phyloP scores from a whole-genome alignment of 2,113 vertebrate species.

The Mesitornis unicolor region DNA sequence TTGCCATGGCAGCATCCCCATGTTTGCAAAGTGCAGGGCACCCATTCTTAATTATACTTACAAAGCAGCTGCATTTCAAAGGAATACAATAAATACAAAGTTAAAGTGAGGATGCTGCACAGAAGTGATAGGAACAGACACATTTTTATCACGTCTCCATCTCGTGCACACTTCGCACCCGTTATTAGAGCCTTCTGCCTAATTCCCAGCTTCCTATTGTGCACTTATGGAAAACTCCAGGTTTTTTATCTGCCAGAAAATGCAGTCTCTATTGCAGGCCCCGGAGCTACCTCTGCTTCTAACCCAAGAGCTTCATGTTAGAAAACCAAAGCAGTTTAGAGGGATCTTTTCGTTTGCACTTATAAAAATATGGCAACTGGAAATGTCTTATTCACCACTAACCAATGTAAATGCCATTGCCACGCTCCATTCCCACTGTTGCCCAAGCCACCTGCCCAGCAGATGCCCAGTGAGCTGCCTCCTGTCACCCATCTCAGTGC shows the following conservation, averaged over 20 bases:
- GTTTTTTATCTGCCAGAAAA: not conserved
- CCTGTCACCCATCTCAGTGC: not conserved
- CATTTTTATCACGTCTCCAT: not conserved
- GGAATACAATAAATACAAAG: conserved; percentile 68
- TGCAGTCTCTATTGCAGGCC: not conserved
- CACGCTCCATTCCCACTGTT: not conserved
- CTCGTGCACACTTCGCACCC: conserved; percentile 5
- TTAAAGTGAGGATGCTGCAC: conserved; percentile 53
- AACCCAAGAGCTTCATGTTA: not conserved
- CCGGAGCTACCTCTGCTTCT: not conserved
- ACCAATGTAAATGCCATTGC: not conserved
- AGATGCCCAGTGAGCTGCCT: not conserved
- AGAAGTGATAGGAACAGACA: conserved; percentile 41
- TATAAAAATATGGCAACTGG: not conserved
- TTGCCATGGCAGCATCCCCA: conserved; percentile 74
- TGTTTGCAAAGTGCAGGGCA: conserved; percentile 71
- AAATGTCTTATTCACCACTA: not conserved
- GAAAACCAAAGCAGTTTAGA: not conserved
- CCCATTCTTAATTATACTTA: conserved; percentile 71
- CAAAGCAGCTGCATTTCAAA: conserved; percentile 71
- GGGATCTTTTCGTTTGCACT: not conserved
- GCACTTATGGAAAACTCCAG: not conserved
- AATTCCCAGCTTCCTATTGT: not conserved
- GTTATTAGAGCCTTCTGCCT: not conserved
- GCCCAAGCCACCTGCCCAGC: not conserved